Evolutionary conservation across 2,797 vertebrate species (phyloP).

Genomic region (Rhyacichthys aspro): DNA sequence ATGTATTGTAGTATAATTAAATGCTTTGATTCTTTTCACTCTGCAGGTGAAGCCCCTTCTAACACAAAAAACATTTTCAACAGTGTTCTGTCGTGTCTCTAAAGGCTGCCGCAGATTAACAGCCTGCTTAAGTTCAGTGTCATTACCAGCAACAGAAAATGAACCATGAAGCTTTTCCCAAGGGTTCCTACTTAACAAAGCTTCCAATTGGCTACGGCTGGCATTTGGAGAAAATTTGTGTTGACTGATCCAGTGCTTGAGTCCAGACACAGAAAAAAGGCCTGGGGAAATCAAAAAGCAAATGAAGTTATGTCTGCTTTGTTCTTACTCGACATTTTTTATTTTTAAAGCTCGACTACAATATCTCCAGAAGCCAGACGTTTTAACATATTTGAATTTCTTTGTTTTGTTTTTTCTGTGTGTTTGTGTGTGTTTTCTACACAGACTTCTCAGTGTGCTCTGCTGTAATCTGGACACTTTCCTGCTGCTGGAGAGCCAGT

Average conservation of each 20-base stretch:
- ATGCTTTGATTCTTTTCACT: neutral
- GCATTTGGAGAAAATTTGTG: slow-evolving; percentile 27
- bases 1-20: neutral
- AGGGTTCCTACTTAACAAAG: slow-evolving; percentile 58
- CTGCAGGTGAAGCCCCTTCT: neutral
- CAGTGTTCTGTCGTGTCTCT: slow-evolving; percentile 16
- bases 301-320: slow-evolving; percentile 26
- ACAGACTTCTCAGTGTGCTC: slow-evolving; percentile 88
- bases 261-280: slow-evolving; percentile 31
- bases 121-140: slow-evolving; percentile 35
- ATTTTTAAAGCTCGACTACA: slow-evolving; percentile 4
- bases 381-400: slow-evolving; percentile 16
- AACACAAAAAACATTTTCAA: neutral
- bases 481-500: slow-evolving; percentile 91
- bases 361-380: slow-evolving; percentile 30
- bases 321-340: slow-evolving; percentile 20
- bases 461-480: slow-evolving; percentile 92
- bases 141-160: slow-evolving; percentile 59
- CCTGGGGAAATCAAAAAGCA: slow-evolving; percentile 29
- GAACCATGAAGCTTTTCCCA: slow-evolving; percentile 44
- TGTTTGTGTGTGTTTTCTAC: slow-evolving; percentile 41
- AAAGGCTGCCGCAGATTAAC: slow-evolving; percentile 34
- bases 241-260: slow-evolving; percentile 41
- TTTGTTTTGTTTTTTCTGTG: slow-evolving; percentile 29
- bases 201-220: slow-evolving; percentile 39